Evolutionary conservation across 2,888 invertebrate genomes (phyloP), one percentile per base, ranked within the genome.

Genomic region (Agonopterix alstromeriana): DNA sequence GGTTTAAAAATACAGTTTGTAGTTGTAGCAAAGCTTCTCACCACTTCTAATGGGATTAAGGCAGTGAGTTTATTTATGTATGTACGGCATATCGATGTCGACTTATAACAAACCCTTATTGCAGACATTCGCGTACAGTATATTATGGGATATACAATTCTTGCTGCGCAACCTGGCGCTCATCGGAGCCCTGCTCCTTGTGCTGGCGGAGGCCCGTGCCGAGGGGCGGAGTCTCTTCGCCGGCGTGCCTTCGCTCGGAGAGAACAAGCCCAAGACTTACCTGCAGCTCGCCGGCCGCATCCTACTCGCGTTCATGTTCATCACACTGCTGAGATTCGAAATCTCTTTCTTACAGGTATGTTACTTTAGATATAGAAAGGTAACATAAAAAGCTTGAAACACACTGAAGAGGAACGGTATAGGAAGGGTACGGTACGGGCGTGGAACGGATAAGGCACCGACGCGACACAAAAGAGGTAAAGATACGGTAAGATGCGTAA

Each of bases 61-160:
- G n/a, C n/a, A n/a, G n/a, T n/a, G n/a, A n/a, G n/a, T n/a, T n/a
- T n/a, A n/a, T n/a, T n/a, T n/a, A n/a, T n/a, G n/a, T n/a, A n/a
- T n/a, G n/a, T n/a, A n/a, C n/a, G n/a, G n/a, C n/a, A n/a, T n/a
- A n/a, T n/a, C n/a, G 27, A 27, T 3, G 5, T 27, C 5, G 27
- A 27, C 27, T 27, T 9, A 38, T 38, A 38, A 38, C 38, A 10
- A 12, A n/a, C 27, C 10, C 38, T 10, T 46, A 14, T 42, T 46
- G 0, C 88, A 96, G 96, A 97, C 97, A 46, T 91, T 97, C 66
- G 97, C 97, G 0, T 97, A 98, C 89, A 97, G 98, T 78, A 99
- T 99, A 85, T 89, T 99, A 50, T 99, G 99, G 98, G 99, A 99
- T 80, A 79, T 98, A 73, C 98, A 98, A 80, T 99, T 99, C 88